These are phyloP conservation scores for Oreochromis mossambicus DNA, from an alignment of 2,797 vertebrate genomes.

Conservation along the genomic window DNA sequence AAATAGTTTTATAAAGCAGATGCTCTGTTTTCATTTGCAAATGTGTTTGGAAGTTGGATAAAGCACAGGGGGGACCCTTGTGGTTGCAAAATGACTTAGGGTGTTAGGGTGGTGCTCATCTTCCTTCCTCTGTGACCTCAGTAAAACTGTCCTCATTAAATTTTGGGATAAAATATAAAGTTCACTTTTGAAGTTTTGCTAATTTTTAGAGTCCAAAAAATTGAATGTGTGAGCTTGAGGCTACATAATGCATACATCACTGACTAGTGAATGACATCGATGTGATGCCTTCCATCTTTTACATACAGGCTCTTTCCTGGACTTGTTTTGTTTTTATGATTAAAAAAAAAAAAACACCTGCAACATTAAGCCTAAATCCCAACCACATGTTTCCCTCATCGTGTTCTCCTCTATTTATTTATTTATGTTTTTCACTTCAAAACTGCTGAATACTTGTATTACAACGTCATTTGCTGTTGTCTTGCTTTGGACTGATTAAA, in stretches of 20 bases:
- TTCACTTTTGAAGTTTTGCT: background rate
- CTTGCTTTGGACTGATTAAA: background rate
- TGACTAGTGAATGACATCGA: background rate
- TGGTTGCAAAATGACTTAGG: background rate
- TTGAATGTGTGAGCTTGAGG: fast-evolving
- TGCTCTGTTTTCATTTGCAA: background rate
- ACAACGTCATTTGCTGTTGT: background rate
- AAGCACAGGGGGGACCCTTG: fast-evolving
- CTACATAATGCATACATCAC: background rate
- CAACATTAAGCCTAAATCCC: fast-evolving
- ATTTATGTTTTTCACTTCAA: background rate
- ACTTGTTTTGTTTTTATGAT: background rate
- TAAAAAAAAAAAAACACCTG: fast-evolving
- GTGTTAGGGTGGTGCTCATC: no score
- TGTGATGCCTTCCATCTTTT: background rate
- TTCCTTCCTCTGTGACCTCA: no score
- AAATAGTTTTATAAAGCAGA: background rate
- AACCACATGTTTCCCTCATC: background rate
- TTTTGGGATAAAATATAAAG: background rate
- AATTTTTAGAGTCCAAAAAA: background rate
- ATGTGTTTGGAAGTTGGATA: background rate
- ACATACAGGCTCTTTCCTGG: background rate
- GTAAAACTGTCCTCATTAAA: background rate
- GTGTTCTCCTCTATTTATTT: background rate
- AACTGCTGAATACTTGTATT: background rate